Evolutionary conservation across 1,140 invertebrate genomes (phyloP), one percentile per base, ranked within the genome.

Genomic region (Drosophila baimaii): DNA sequence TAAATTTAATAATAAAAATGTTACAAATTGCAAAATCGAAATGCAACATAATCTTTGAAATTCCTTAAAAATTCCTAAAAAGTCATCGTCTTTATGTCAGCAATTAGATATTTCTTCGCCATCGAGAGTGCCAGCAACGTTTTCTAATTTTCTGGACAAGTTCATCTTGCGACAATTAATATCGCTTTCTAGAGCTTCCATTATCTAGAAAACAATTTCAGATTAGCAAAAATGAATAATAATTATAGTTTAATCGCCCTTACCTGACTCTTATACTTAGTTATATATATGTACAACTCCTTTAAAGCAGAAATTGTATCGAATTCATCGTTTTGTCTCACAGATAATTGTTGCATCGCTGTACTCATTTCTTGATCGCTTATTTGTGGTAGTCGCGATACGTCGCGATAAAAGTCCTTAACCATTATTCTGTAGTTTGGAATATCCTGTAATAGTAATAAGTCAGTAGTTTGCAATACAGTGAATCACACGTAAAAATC

Each of bases 261-360:
- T 93, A 98, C 97, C 94, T 96, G 96, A 93, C 97, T 96, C 93
- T 96, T 96, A 93, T 98, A 98, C 93, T 98, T 98, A 84, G 96
- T 96, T 88, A 98, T 96, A 93, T 98, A 98, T 91, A 98, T 97
- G 92, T 98, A 98, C 59, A 98, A 94, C 93, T 98, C 97, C 93
- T 98, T 98, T 69, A 98, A 94, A 77, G 97, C 97, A 73, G 97
- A 96, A 68, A 98, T 94, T 68, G 96, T 96, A 92, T 98, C 97
- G 86, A 98, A 98, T 92, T 98, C 96, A 74, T 97, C 96, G 47
- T 94, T 94, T 92, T 98, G 97, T 84, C 96, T 95, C 21, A 96
- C 94, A 52, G 97, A 98, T 46, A 98, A 93, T 90, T 97, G 96
- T 90, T 98, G 97, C 97, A 98, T 97, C 51, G 96, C 95, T 77